Conservation (phyloP, 1,140 invertebrate species). For the Scaptomyza pallida region DNA sequence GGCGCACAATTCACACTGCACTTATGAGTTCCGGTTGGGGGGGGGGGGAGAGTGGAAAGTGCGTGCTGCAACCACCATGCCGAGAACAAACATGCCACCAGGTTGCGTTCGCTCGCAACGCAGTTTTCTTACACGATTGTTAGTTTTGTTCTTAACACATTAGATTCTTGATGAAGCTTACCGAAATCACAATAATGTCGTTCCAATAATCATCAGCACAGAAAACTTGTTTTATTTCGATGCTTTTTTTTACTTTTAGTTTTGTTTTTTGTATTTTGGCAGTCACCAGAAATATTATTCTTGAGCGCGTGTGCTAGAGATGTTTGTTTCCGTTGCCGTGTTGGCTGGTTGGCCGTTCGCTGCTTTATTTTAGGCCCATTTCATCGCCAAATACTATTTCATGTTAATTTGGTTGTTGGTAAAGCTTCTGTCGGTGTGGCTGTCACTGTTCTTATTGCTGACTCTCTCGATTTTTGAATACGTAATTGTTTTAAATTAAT, state of each 20-base stretch:
- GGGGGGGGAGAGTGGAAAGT: not conserved
- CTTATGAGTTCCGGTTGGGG: conserved; percentile 3
- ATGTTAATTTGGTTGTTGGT: conserved; percentile 14
- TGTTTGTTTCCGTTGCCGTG: not conserved
- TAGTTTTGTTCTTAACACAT: too few species aligned
- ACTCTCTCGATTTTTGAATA: conserved; percentile 18
- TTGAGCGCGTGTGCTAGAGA: conserved; percentile 2
- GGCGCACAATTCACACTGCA: not conserved
- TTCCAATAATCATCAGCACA: conserved; percentile 19
- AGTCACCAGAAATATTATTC: conserved; percentile 7
- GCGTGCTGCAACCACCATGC: conserved; percentile 11
- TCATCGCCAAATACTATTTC: conserved; percentile 27
- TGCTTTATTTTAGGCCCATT: conserved; percentile 41
- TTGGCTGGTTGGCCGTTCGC: not conserved
- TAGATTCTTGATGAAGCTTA: conserved; percentile 11
- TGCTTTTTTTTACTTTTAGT: not conserved
- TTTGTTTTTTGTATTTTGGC: not conserved
- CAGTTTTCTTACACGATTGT: conserved; percentile 13
- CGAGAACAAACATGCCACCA: conserved; percentile 1
- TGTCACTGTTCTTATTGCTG: not conserved
- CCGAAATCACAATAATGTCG: conserved; percentile 23
- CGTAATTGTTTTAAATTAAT: conserved; percentile 38
- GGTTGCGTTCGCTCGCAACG: conserved; percentile 1
- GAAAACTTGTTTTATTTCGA: conserved; percentile 55
- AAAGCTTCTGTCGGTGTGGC: too few species aligned